A percentile compares a stretch with the other conserved stretches of the same genome.
These are phyloP conservation scores for Goniozus legneri DNA, from an alignment of 1,140 invertebrate genomes.

Conservation along the genomic window DNA sequence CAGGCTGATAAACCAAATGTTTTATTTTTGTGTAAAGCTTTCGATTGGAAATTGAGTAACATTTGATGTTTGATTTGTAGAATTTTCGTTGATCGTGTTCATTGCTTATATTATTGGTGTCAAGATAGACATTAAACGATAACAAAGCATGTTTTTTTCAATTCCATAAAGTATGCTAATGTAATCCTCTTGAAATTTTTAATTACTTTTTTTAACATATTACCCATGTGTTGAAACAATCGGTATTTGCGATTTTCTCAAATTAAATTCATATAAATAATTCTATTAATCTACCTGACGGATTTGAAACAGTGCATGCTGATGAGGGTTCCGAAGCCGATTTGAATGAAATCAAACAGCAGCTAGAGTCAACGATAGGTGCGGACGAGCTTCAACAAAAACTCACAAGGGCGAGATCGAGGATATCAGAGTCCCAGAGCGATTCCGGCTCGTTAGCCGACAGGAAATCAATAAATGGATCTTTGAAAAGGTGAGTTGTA, in stretches of 20 bases:
- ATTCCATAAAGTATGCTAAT: slow-evolving; percentile 2
- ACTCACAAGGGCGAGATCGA: slow-evolving; percentile 59
- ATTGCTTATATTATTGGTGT: too few species aligned
- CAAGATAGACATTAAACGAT: too few species aligned
- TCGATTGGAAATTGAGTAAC: background rate
- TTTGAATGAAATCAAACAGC: slow-evolving; percentile 71
- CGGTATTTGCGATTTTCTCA: background rate
- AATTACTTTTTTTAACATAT: slow-evolving; percentile 8
- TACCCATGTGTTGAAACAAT: background rate
- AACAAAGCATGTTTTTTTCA: too few species aligned
- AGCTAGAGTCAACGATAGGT: slow-evolving; percentile 66
- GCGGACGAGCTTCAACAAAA: slow-evolving; percentile 63
- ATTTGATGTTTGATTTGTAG: slow-evolving; percentile 1
- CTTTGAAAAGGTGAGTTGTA: slow-evolving; percentile 42
- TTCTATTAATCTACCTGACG: slow-evolving; percentile 10
- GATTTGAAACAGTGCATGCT: slow-evolving; percentile 40
- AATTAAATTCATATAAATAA: slow-evolving; percentile 3
- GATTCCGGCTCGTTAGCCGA: slow-evolving; percentile 57
- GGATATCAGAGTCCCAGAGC: slow-evolving; percentile 61
- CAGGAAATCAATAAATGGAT: slow-evolving; percentile 46
- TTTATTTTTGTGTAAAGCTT: background rate
- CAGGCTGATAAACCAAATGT: background rate
- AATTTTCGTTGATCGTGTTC: too few species aligned
- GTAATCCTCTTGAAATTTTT: background rate
- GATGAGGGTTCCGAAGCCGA: slow-evolving; percentile 55